Conservation (phyloP, 2,113 vertebrate genomes). For the Ploceus nigricollis region DNA sequence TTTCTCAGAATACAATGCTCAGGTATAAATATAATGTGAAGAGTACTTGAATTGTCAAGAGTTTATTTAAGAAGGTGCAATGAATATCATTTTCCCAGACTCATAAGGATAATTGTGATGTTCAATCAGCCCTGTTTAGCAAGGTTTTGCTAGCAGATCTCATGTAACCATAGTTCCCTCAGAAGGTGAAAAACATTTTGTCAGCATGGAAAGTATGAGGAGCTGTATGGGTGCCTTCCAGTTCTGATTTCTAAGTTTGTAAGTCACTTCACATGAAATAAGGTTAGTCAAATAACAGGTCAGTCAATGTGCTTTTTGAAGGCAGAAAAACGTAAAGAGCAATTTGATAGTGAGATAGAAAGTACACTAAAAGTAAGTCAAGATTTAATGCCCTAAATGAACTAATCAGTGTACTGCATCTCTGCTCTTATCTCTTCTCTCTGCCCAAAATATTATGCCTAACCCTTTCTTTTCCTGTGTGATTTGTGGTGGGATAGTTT, state of each 20-base stretch:
- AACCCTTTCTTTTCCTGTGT: not conserved
- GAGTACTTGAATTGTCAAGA: not conserved
- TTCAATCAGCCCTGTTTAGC: not conserved
- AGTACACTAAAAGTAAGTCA: not conserved
- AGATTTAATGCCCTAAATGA: not conserved
- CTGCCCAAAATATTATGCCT: not conserved
- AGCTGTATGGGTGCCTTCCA: not conserved
- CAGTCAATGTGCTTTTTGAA: not conserved
- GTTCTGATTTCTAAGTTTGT: not conserved
- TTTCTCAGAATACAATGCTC: slow-evolving; percentile 11
- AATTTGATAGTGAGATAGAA: not conserved
- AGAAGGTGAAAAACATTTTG: not conserved
- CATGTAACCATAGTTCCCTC: not conserved
- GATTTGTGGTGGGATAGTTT: not conserved
- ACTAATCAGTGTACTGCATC: not conserved
- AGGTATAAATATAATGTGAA: slow-evolving; percentile 4
- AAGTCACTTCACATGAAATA: not conserved
- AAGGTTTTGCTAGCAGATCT: not conserved
- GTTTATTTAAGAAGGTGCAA: not conserved
- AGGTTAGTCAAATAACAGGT: not conserved
- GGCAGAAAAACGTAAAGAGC: not conserved
- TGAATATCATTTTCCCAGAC: not conserved
- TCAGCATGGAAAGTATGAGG: not conserved
- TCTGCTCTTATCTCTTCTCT: not conserved
- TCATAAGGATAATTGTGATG: not conserved